phyloP scores from a whole-genome alignment of 1,140 invertebrate species.

The Tetramorium parvispinum region DNA sequence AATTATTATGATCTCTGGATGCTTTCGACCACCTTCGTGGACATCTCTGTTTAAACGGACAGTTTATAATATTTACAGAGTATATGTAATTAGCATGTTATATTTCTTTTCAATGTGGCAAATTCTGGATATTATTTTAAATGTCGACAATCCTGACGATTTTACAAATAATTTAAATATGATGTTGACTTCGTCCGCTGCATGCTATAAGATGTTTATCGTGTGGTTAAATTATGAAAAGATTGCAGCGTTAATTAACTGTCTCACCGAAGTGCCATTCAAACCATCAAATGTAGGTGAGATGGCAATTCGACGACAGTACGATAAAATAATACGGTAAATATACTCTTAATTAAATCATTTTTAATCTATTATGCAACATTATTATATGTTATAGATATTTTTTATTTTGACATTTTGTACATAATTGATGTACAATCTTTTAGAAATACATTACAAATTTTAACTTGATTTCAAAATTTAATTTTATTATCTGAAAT shows the following conservation, averaged over 20 bases:
- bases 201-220: slow-evolving; percentile 56
- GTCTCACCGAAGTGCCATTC: slow-evolving; percentile 43
- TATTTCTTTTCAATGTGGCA: not conserved
- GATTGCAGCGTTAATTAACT: slow-evolving; percentile 38
- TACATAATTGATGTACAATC: too few relatives aligned
- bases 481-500: too few relatives aligned
- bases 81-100: not conserved
- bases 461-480: too few relatives aligned
- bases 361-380: not conserved
- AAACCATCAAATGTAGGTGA: slow-evolving; percentile 51
- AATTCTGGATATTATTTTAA: slow-evolving; percentile 40
- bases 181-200: slow-evolving; percentile 51
- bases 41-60: slow-evolving; percentile 6
- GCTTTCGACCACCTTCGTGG: slow-evolving; percentile 42
- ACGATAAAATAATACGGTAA: slow-evolving; percentile 64
- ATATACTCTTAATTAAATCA: slow-evolving; percentile 2
- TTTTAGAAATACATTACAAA: too few relatives aligned
- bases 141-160: slow-evolving; percentile 55
- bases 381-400: not conserved
- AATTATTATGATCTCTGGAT: slow-evolving; percentile 36
- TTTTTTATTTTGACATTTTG: not conserved
- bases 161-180: slow-evolving; percentile 71
- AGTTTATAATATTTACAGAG: slow-evolving; percentile 31
- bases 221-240: slow-evolving; percentile 45
- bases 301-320: slow-evolving; percentile 51